Evolutionary conservation across 1,140 invertebrate genomes (phyloP).

Genomic region (Lasaia peninsularis): DNA sequence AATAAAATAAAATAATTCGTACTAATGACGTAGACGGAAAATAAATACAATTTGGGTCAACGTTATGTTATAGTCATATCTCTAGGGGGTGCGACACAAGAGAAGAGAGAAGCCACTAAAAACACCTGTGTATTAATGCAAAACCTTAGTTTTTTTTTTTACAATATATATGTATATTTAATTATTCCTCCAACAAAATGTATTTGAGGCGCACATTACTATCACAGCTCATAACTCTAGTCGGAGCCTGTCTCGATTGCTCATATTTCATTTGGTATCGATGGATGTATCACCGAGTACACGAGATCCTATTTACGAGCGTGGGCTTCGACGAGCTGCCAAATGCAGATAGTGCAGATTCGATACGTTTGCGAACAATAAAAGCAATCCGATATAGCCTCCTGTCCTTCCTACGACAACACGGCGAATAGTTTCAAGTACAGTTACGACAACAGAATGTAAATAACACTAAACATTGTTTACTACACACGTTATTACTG

Average conservation of each 20-base stretch:
- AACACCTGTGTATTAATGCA: too few species aligned
- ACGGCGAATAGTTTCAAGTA: conserved; percentile 18
- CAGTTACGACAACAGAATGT: conserved; percentile 17
- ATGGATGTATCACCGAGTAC: conserved; percentile 49
- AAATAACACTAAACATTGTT: conserved; percentile 19
- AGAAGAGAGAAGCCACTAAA: too few species aligned
- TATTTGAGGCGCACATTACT: conserved; percentile 30
- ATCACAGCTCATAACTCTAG: conserved; percentile 53
- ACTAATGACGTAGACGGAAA: too few species aligned
- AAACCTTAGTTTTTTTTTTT: too few species aligned
- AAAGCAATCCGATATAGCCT: conserved; percentile 30
- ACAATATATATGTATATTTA: too few species aligned
- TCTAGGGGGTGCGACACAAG: too few species aligned
- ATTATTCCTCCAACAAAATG: background rate
- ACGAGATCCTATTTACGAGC: conserved; percentile 58
- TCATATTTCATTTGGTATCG: conserved; percentile 61
- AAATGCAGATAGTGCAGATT: conserved; percentile 41
- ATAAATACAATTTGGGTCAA: too few species aligned
- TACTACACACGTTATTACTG: conserved; percentile 12
- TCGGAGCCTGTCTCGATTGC: conserved; percentile 37
- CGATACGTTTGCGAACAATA: conserved; percentile 36
- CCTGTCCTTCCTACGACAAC: conserved; percentile 20
- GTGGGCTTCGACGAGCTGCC: conserved; percentile 40
- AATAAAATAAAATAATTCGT: too few species aligned
- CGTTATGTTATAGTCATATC: too few species aligned